Base-by-base conservation (phyloP, 30 jellyfish, hydroid and myxozoan genomes). In the Aurelia sp. region DNA sequence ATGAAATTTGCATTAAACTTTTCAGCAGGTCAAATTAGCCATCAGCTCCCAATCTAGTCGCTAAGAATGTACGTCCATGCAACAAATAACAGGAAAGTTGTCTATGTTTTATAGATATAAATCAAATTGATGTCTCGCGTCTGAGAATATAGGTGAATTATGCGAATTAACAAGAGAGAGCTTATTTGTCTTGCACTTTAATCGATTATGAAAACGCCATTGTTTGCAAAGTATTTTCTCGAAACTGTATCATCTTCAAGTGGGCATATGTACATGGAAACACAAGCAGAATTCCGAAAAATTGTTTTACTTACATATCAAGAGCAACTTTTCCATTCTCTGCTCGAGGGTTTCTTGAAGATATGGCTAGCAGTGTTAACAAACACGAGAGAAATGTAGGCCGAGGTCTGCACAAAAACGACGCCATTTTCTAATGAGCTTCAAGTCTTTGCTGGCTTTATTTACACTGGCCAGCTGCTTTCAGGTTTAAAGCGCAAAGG, bases 381-480 rank as follows among this genome's bases (percentile, higher is more conserved):
- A 78, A 3, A 13, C 48, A 19, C 20, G 40, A 31, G 57, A 40
- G 27, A 51, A 15, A 53, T 11, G 62, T 27, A 20, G 79, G 89
- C 79, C 79, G 48, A 9, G 20, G 71, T 63, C 60, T 47, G 81
- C 8, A 33, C 13, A 50, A 16, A 22, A 71, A 19, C 86, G 37
- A 64, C 87, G 93, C 93, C 93, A 84, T 84, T 69, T 69, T 84
- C 87, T 21, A 22, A 52, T 18, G 77, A 59, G 48, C 52, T 35
- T 63, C 6, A 50, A 48, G 53, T 37, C 71, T 69, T 69, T 31
- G 79, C 69, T 59, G 74, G 79, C 57, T 69, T 67, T 20, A 35
- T 47, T 73, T 47, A 51, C 40, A 67, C 76, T 67, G 83, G 61
- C 90, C 90, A 81, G 90, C 90, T 81, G 90, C 90, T 81, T 81